phyloP scores from a whole-genome alignment of 2,888 invertebrate species.

The Polyploca ridens region DNA sequence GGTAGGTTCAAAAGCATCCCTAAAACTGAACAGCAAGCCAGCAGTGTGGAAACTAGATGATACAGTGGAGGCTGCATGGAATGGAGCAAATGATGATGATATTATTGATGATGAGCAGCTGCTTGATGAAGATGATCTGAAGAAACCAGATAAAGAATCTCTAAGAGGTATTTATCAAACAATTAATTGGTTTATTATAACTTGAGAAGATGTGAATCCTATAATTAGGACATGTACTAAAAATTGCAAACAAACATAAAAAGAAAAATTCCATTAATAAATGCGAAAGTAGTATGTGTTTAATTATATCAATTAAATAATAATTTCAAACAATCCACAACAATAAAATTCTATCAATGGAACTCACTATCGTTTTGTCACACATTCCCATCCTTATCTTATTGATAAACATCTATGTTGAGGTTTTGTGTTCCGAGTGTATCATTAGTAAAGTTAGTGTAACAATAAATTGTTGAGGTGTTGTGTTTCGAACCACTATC shows the following conservation, averaged over 20 bases:
- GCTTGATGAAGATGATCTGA: constrained; percentile 94
- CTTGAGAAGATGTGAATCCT: no score
- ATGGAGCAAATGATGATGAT: constrained; percentile 87
- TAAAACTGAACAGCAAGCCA: constrained; percentile 64
- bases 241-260: no score
- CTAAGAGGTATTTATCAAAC: constrained; percentile 87
- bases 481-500: constrained; percentile 56
- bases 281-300: no score
- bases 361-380: constrained; percentile 4
- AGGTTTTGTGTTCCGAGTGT: constrained; percentile 60
- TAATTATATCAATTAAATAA: no score
- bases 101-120: constrained; percentile 94
- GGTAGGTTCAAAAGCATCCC: constrained; percentile 76
- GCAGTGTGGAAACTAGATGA: constrained; percentile 90
- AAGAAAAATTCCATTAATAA: no score
- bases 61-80: constrained; percentile 84
- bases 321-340: no score
- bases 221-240: no score
- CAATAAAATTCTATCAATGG: no score
- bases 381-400: constrained; percentile 28
- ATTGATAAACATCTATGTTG: constrained; percentile 34
- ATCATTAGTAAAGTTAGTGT: not conserved
- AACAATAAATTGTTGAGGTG: constrained; percentile 50
- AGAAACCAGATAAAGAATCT: constrained; percentile 93
- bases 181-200: no score